These are phyloP conservation scores for Todiramphus saurophagus DNA, from an alignment of 2,113 vertebrate genomes.

Conservation along the genomic window DNA sequence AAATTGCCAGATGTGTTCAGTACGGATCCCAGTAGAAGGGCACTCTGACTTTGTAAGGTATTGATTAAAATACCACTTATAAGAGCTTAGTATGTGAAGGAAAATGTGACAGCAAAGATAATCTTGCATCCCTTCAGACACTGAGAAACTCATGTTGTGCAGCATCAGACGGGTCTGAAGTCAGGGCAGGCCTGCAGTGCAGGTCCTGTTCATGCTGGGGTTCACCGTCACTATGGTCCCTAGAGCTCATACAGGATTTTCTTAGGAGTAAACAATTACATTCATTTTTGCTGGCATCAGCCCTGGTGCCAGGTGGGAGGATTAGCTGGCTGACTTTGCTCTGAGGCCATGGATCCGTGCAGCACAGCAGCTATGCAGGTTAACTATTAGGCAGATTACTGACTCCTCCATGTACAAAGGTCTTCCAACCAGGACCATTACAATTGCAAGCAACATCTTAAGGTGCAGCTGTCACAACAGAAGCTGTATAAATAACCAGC, in stretches of 20 bases:
- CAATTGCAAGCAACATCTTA: background rate
- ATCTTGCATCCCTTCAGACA: background rate
- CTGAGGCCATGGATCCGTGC: too few species aligned
- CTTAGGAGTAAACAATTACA: background rate
- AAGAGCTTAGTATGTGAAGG: background rate
- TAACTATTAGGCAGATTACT: background rate
- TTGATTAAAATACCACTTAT: background rate
- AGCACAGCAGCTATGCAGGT: background rate
- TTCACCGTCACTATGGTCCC: too few species aligned
- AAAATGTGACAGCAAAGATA: background rate
- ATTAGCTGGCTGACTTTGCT: too few species aligned
- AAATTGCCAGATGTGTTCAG: background rate
- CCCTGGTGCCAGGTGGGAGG: background rate
- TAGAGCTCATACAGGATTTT: background rate
- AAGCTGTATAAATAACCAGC: background rate
- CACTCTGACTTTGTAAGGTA: background rate
- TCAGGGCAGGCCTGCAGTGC: background rate
- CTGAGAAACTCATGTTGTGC: too few species aligned
- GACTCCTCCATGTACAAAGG: too few species aligned
- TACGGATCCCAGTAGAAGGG: background rate
- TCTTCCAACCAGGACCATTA: background rate
- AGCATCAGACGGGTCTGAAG: rapidly evolving
- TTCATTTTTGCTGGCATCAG: background rate
- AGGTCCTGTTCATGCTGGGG: background rate
- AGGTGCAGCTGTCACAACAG: background rate